These are phyloP conservation scores for Brachionus koreanus DNA, from an alignment of 1,140 invertebrate species.

Conservation along the genomic window DNA sequence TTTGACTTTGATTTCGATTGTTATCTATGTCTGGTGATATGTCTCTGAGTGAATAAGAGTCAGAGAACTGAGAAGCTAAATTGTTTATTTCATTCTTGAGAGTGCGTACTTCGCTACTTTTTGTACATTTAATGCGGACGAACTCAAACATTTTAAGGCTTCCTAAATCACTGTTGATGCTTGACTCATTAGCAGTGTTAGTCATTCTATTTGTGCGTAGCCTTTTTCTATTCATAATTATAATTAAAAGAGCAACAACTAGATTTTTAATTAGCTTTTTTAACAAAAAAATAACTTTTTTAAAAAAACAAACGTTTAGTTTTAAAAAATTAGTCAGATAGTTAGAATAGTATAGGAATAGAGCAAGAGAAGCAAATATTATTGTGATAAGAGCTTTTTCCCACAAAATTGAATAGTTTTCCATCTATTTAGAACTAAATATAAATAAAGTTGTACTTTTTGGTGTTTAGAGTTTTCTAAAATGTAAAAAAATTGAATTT, in stretches of 20 bases:
- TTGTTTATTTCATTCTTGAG: neutral
- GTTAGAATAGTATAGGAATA: neutral
- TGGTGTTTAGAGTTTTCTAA: neutral
- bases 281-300: neutral
- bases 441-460: neutral
- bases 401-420: neutral
- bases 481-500: neutral
- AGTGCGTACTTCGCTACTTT: neutral
- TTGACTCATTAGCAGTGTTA: neutral
- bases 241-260: slow-evolving; percentile 13
- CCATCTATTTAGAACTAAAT: neutral
- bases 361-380: neutral
- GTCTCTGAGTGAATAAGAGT: neutral
- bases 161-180: neutral
- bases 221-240: slow-evolving; percentile 37
- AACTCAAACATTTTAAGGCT: slow-evolving; percentile 26
- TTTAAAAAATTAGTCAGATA: neutral
- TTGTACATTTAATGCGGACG: neutral
- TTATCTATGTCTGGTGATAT: neutral
- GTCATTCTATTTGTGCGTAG: neutral
- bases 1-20: neutral
- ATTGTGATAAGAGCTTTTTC: neutral
- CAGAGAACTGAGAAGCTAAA: neutral
- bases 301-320: slow-evolving; percentile 5
- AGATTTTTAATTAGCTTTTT: neutral